These are phyloP conservation scores for Tragelaphus scriptus DNA, from an alignment of 2,113 vertebrate genomes.

Conservation along the genomic window DNA sequence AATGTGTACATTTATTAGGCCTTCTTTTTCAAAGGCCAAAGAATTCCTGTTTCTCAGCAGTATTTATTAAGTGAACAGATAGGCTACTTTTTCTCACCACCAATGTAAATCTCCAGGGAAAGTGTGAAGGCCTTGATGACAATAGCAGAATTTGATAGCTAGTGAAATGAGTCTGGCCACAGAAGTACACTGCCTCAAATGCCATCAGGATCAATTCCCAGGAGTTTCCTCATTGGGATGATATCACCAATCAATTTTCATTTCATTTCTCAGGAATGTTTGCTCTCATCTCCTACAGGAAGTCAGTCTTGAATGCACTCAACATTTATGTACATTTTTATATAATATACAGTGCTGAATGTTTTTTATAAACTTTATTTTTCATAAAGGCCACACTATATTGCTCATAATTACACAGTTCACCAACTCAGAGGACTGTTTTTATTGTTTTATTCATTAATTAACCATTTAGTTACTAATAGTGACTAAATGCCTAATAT, in stretches of 20 bases:
- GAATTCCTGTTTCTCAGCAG: neutral
- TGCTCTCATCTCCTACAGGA: neutral
- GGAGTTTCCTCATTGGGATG: neutral
- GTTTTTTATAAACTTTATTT: slow-evolving; percentile 30
- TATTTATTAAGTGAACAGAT: neutral
- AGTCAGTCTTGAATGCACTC: neutral
- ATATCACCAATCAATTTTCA: slow-evolving; percentile 25
- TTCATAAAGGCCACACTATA: neutral
- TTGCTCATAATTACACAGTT: slow-evolving; percentile 23
- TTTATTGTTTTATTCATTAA: neutral
- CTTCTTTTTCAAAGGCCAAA: neutral
- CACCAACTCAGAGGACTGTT: neutral
- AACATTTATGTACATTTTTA: neutral
- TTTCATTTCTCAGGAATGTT: neutral
- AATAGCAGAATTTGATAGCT: slow-evolving; percentile 40
- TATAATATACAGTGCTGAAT: neutral
- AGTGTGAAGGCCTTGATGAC: slow-evolving; percentile 40
- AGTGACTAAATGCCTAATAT: neutral
- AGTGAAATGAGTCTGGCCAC: neutral
- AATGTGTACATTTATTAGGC: neutral
- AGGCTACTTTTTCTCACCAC: neutral
- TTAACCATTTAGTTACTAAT: neutral
- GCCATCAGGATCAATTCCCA: neutral
- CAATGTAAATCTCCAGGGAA: neutral
- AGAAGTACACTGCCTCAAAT: neutral